Evolutionary conservation across 2,888 invertebrate genomes (phyloP).

Genomic region (Caradrina clavipalpis): DNA sequence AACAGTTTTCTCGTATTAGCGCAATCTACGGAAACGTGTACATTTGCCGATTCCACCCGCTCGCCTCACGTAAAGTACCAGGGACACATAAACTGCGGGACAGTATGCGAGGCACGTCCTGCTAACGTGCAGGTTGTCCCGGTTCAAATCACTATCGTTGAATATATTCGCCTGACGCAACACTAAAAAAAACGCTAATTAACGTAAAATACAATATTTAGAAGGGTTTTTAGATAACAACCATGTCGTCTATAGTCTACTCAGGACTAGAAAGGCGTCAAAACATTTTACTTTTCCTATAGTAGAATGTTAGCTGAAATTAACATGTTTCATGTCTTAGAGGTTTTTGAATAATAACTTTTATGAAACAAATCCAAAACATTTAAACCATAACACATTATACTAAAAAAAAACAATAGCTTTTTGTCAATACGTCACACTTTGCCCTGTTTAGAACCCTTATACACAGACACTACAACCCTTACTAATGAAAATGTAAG

Average conservation of each 20-base stretch:
- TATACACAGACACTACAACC: not conserved
- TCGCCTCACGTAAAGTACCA: conserved; percentile 26
- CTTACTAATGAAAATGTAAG: not conserved
- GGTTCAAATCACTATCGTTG: conserved; percentile 35
- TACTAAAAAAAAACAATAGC: too few relatives aligned
- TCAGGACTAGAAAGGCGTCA: too few relatives aligned
- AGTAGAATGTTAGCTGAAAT: too few relatives aligned
- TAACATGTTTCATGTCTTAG: too few relatives aligned
- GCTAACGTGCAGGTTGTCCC: conserved; percentile 36
- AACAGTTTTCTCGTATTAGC: conserved; percentile 12
- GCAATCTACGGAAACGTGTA: conserved; percentile 21
- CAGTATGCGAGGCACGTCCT: conserved; percentile 38
- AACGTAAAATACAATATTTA: conserved; percentile 1
- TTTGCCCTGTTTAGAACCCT: not conserved
- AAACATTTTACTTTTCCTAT: too few relatives aligned
- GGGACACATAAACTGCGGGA: conserved; percentile 28
- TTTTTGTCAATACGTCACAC: not conserved
- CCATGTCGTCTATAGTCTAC: too few relatives aligned
- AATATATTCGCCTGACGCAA: conserved; percentile 12
- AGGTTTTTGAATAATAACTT: too few relatives aligned
- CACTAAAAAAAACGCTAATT: not conserved
- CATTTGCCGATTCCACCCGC: conserved; percentile 22
- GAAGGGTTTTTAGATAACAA: not conserved
- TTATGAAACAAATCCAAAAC: too few relatives aligned
- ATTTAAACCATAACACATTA: too few relatives aligned